Conservation (phyloP, 2,797 vertebrate genomes). For the Enteromius radiatus region DNA sequence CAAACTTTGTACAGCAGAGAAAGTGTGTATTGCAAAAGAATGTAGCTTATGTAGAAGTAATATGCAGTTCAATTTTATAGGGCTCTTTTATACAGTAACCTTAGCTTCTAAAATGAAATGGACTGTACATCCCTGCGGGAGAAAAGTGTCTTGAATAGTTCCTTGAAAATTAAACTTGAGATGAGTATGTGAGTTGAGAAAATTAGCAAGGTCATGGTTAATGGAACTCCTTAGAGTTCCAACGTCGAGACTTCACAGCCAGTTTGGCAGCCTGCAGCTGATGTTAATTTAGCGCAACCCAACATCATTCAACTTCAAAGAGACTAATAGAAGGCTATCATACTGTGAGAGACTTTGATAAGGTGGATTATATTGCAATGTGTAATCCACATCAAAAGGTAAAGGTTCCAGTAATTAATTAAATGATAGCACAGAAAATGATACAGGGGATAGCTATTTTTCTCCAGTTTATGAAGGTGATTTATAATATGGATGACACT, state of each 20-base stretch:
- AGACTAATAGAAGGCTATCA: slow-evolving; percentile 62
- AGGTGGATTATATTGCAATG: slow-evolving; percentile 57
- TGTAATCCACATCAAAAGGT: slow-evolving; percentile 64
- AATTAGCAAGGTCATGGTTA: slow-evolving; percentile 64
- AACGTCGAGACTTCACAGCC: slow-evolving; percentile 55
- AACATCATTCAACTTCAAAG: slow-evolving; percentile 65
- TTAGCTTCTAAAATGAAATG: slow-evolving; percentile 46
- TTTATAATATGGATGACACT: slow-evolving; percentile 13
- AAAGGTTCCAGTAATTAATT: slow-evolving; percentile 62
- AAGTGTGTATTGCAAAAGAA: background rate
- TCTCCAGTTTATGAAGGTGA: slow-evolving; percentile 17
- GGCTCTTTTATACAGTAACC: slow-evolving; percentile 30
- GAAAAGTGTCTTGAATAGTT: slow-evolving; percentile 49
- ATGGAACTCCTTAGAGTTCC: slow-evolving; percentile 60
- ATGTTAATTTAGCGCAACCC: slow-evolving; percentile 61
- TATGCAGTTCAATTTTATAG: background rate
- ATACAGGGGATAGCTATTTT: slow-evolving; percentile 33
- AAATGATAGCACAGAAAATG: slow-evolving; percentile 48
- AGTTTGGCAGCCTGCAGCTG: slow-evolving; percentile 60
- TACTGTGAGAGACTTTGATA: slow-evolving; percentile 57
- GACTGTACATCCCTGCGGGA: slow-evolving; percentile 44
- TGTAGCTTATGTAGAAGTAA: background rate
- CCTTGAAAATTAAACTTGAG: slow-evolving; percentile 57
- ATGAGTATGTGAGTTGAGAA: slow-evolving; percentile 57
- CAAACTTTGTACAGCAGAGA: slow-evolving; percentile 16